Evolutionary conservation across 2,113 vertebrate genomes (phyloP), one percentile per base, ranked within the genome.

Genomic region (Pseudopodoces humilis): DNA sequence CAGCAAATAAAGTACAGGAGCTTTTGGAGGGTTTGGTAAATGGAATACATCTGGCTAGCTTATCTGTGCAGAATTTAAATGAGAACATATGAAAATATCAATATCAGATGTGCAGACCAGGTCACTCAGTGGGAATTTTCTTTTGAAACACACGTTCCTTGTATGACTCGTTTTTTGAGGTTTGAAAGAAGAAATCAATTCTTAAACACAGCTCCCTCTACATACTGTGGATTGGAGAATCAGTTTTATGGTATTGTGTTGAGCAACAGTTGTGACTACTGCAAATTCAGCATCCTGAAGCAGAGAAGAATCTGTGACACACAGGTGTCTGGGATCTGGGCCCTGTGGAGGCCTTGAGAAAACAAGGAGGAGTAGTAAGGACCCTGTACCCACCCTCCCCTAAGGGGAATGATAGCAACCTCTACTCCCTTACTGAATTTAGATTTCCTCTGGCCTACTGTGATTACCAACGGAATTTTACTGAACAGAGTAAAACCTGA

Each of bases 361-460:
- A 43, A 52, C 35, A 71, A 67, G 24, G 27, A 76, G 16, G 41
- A 72, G 24, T 27, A 14, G 35, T 59, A 49, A 71, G 44, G 75
- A 33, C 52, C 0, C 0, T 35, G 18, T 14, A 60, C 19, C 16
- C 2, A 1, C 18, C 21, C 19, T 33, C 21, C 55, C 28, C 39
- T 50, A 8, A 55, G 33, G 27, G 31, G 16, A 39, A 39, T 81
- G 22, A 27, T 59, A 30, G 9, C 53, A 75, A 22, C 21, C 8
- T 80, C n/a, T 63, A 13, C 12, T 46, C 20, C 7, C 16, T 85
- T 75, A 72, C 30, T 68, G 33, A 49, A 41, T 52, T 88, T 83
- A 64, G 33, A 18, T 60, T 87, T 58, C 70, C 65, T 70, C 17
- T 72, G 49, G 25, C 31, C 49, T 85, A 3, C 41, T 86, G 12